Evolutionary conservation across 2,113 vertebrate species (phyloP).

Genomic region (Ictalurus furcatus): DNA sequence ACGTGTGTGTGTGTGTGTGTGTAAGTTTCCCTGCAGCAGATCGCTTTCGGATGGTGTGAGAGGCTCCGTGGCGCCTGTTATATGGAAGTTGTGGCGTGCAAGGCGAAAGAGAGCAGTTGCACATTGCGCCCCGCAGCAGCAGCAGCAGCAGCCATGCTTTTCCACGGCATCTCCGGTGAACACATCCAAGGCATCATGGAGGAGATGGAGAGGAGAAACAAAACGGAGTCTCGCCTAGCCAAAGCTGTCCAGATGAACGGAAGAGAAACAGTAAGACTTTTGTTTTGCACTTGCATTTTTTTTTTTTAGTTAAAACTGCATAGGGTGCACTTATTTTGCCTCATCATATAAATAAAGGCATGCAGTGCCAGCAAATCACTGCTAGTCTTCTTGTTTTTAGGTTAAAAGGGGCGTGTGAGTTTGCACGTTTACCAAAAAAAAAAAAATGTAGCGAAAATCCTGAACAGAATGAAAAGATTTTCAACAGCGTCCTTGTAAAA

Average conservation of each 20-base stretch:
- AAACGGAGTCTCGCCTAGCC: slow-evolving; percentile 90
- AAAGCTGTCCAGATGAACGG: slow-evolving; percentile 97
- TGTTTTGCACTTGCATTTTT: not conserved
- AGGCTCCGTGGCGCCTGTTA: slow-evolving; percentile 80
- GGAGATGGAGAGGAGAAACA: slow-evolving; percentile 98
- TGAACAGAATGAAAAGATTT: not conserved
- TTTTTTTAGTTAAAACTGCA: not conserved
- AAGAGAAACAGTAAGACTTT: slow-evolving; percentile 89
- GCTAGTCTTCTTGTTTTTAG: not conserved
- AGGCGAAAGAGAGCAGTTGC: slow-evolving; percentile 94
- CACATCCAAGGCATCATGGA: slow-evolving; percentile 99
- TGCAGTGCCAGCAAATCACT: not conserved
- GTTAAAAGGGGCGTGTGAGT: not conserved
- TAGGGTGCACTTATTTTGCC: not conserved
- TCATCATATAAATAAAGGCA: not conserved
- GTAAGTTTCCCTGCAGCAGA: slow-evolving; percentile 57
- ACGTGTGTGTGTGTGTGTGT: slow-evolving; percentile 27
- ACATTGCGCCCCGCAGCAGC: slow-evolving; percentile 91
- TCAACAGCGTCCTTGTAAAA: not conserved
- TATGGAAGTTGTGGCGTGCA: slow-evolving; percentile 99
- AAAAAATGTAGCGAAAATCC: not conserved
- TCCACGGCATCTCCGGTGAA: slow-evolving; percentile 99
- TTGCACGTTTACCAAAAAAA: not conserved
- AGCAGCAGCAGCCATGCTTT: slow-evolving; percentile 85
- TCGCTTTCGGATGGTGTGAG: slow-evolving; percentile 83